Conservation (phyloP, 1,140 invertebrate genomes). For the Drosophila nigrodunni region DNA sequence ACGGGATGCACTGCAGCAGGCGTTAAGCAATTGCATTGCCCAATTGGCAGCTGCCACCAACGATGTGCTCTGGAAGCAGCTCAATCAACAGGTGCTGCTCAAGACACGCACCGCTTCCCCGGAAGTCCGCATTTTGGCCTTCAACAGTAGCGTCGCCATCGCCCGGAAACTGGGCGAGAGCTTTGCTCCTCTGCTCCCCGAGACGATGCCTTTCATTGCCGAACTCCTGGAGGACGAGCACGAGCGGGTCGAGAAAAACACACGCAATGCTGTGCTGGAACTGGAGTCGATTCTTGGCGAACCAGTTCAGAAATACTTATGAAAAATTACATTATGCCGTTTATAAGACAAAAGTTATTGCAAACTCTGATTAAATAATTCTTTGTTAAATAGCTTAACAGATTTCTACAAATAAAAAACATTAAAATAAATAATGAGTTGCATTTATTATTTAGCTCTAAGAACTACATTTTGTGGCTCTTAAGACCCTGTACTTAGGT, state of each 20-base stretch:
- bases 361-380: too few relatives aligned
- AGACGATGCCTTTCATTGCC: constrained; percentile 93
- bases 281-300: constrained; percentile 93
- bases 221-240: constrained; percentile 94
- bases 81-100: constrained; percentile 95
- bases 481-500: too few relatives aligned
- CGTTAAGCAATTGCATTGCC: constrained; percentile 91
- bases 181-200: constrained; percentile 91
- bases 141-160: constrained; percentile 89
- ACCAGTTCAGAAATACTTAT: constrained; percentile 92
- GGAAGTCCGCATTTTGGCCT: constrained; percentile 86
- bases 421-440: too few relatives aligned
- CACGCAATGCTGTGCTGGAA: constrained; percentile 90
- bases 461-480: too few relatives aligned
- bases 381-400: too few relatives aligned
- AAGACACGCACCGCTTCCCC: constrained; percentile 92
- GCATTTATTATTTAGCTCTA: too few relatives aligned
- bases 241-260: constrained; percentile 90
- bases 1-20: constrained; percentile 86
- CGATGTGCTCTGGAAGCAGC: constrained; percentile 93
- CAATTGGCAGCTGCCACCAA: constrained; percentile 93
- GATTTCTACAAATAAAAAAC: too few relatives aligned
- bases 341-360: too few relatives aligned
- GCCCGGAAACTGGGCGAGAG: constrained; percentile 92
- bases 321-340: not conserved